Conservation (phyloP, 2,888 invertebrate species). For the Lithophane socia region DNA sequence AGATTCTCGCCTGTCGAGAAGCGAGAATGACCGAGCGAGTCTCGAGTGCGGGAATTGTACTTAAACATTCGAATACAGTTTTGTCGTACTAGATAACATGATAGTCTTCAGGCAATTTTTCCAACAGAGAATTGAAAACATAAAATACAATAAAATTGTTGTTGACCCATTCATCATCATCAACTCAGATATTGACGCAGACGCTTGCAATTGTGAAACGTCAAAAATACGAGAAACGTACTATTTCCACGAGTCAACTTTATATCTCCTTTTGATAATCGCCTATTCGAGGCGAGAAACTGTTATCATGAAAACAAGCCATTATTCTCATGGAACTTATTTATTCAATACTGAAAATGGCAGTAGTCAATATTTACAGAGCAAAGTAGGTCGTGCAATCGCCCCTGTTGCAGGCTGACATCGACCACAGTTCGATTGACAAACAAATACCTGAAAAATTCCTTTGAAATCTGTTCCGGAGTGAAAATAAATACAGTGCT, state of each 20-base stretch:
- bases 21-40: neutral
- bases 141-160: neutral
- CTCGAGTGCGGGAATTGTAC: neutral
- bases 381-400: slow-evolving; percentile 35
- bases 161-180: neutral
- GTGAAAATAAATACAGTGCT: slow-evolving; percentile 27
- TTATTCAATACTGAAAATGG: slow-evolving; percentile 43
- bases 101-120: neutral
- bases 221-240: neutral
- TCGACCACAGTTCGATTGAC: neutral
- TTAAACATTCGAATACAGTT: neutral
- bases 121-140: neutral
- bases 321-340: slow-evolving; percentile 15
- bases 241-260: neutral
- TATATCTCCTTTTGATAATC: neutral
- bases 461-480: slow-evolving; percentile 27
- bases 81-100: neutral
- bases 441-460: slow-evolving; percentile 13
- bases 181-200: neutral
- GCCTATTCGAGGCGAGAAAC: neutral
- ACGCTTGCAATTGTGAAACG: neutral
- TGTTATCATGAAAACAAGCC: neutral
- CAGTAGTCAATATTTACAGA: slow-evolving; percentile 32
- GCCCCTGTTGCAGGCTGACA: slow-evolving; percentile 12
- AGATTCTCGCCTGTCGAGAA: neutral